Percentiles rank a stretch among this genome's conserved stretches.
Evolutionary conservation across 1,140 invertebrate species (phyloP).

Genomic region (Orussus abietinus): DNA sequence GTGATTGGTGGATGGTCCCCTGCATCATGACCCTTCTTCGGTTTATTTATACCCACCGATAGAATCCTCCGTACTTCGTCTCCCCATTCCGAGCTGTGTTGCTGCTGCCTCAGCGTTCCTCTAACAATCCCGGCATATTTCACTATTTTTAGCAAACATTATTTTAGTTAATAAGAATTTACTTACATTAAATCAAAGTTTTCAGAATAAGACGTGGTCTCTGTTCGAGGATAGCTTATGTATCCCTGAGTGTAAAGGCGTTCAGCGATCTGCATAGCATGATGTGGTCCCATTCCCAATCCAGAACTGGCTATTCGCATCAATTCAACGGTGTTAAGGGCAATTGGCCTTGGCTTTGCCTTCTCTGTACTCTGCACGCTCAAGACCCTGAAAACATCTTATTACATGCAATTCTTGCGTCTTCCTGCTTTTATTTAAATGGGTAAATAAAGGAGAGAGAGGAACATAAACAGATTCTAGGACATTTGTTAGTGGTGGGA

Average conservation of each 20-base stretch:
- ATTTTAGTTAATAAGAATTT: constrained; percentile 7
- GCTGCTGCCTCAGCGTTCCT: constrained; percentile 68
- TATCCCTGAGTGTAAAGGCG: constrained; percentile 91
- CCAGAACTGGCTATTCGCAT: constrained; percentile 92
- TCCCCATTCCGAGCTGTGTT: constrained; percentile 73
- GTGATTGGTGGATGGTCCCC: constrained; percentile 99
- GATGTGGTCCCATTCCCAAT: constrained; percentile 91
- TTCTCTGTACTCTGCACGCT: constrained; percentile 77
- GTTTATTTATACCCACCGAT: constrained; percentile 67
- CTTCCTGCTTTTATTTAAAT: too few species aligned
- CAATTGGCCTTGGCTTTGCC: constrained; percentile 78
- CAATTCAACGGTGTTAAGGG: constrained; percentile 96
- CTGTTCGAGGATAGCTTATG: constrained; percentile 93
- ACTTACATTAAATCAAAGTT: constrained; percentile 90
- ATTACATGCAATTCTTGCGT: not conserved
- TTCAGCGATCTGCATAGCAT: constrained; percentile 95
- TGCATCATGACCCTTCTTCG: constrained; percentile 89
- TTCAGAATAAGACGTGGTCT: constrained; percentile 94
- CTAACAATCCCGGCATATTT: constrained; percentile 52
- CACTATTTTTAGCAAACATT: not conserved
- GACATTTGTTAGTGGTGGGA: too few species aligned
- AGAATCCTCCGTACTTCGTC: constrained; percentile 64
- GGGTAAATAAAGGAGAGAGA: too few species aligned
- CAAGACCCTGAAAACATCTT: constrained; percentile 59
- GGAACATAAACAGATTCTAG: too few species aligned